A percentile compares a stretch with the other conserved stretches of the same genome.
These are phyloP conservation scores for Gallirallus australis DNA, from an alignment of 2,797 vertebrate genomes.

Conservation along the genomic window DNA sequence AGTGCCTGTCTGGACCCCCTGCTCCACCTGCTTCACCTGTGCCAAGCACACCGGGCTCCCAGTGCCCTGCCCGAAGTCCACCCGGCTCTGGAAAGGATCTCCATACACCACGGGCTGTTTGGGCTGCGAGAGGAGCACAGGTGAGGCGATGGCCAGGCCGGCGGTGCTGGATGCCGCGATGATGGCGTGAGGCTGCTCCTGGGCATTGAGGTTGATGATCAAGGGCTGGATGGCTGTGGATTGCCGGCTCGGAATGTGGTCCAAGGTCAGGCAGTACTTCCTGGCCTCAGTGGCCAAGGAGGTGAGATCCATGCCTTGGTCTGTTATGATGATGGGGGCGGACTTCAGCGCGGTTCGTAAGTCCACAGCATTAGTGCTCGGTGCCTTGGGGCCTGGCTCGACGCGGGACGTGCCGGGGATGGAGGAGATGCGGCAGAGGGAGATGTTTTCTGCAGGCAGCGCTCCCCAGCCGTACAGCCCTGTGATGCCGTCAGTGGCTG, in stretches of 20 bases:
- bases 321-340: constrained; percentile 96
- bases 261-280: constrained; percentile 91
- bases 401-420: constrained; percentile 87
- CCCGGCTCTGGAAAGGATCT: constrained; percentile 93
- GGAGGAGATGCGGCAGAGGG: constrained; percentile 91
- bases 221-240: constrained; percentile 93
- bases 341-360: constrained; percentile 90
- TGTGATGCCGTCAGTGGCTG: constrained; percentile 78
- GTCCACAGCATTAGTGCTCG: constrained; percentile 88
- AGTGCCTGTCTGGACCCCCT: constrained; percentile 73
- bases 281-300: constrained; percentile 93
- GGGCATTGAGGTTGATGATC: constrained; percentile 96
- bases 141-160: constrained; percentile 90
- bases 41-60: constrained; percentile 93
- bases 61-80: constrained; percentile 93
- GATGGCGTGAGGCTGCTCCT: constrained; percentile 90
- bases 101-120: constrained; percentile 93
- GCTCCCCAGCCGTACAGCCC: constrained; percentile 86
- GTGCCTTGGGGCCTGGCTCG: constrained; percentile 85
- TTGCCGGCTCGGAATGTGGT: constrained; percentile 87
- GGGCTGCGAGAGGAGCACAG: constrained; percentile 90
- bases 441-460: constrained; percentile 91
- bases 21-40: constrained; percentile 86
- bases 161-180: constrained; percentile 89
- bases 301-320: constrained; percentile 98